Evolutionary conservation across 1,140 invertebrate species (phyloP).

Genomic region (Drosophila athabasca): DNA sequence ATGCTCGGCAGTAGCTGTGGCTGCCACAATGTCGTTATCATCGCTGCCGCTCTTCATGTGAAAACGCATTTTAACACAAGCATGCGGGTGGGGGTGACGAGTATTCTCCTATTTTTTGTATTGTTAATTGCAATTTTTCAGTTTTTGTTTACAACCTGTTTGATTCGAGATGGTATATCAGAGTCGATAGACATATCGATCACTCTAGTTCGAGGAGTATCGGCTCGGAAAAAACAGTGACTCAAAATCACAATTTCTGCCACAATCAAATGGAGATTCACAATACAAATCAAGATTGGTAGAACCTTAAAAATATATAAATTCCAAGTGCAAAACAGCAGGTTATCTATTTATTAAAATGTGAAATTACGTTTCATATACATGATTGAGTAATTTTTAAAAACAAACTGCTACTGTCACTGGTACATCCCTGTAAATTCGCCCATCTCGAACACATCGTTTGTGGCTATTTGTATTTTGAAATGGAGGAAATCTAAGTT

Average conservation of each 20-base stretch:
- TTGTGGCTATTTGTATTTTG: neutral
- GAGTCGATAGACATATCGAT: slow-evolving; percentile 2
- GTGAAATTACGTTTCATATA: too few relatives aligned
- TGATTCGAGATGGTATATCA: slow-evolving; percentile 18
- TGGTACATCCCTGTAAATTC: neutral
- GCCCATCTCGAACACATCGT: slow-evolving; percentile 12
- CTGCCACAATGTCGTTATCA: slow-evolving; percentile 59
- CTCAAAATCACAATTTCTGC: neutral
- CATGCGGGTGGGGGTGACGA: slow-evolving; percentile 15
- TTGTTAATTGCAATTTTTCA: slow-evolving; percentile 7
- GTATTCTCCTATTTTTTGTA: slow-evolving; percentile 34
- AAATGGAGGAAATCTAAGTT: slow-evolving; percentile 7
- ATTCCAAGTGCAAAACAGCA: neutral
- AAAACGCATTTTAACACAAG: slow-evolving; percentile 71
- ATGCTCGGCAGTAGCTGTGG: slow-evolving; percentile 86
- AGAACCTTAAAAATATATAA: too few relatives aligned
- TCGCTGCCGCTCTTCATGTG: slow-evolving; percentile 71
- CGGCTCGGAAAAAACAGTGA: neutral
- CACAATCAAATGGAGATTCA: too few relatives aligned
- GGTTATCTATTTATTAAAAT: too few relatives aligned
- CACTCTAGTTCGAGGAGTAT: neutral
- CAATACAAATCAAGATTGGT: too few relatives aligned
- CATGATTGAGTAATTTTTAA: too few relatives aligned
- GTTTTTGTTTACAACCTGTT: slow-evolving; percentile 74
- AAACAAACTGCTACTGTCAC: neutral